Evolutionary conservation across 2,113 vertebrate species (phyloP).

Genomic region (Nothobranchius kuhntae): DNA sequence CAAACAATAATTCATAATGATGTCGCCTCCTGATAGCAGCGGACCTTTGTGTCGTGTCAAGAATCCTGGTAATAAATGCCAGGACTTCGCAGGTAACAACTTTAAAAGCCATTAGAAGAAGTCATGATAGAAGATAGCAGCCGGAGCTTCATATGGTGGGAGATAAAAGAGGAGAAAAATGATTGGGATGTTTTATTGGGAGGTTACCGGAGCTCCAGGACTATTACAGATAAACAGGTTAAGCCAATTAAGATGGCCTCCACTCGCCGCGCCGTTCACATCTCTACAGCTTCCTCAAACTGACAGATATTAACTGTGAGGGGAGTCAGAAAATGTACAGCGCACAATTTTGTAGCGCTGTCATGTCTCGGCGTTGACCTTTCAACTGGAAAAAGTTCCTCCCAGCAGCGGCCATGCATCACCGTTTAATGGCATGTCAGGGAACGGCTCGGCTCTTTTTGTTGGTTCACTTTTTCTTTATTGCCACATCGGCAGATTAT

Average conservation of each 20-base stretch:
- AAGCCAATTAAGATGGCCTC: constrained; percentile 56
- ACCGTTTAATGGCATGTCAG: constrained; percentile 75
- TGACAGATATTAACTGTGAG: constrained; percentile 37
- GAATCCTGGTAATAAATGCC: constrained; percentile 98
- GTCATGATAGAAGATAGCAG: constrained; percentile 65
- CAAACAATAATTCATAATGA: constrained; percentile 99
- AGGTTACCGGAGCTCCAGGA: constrained; percentile 86
- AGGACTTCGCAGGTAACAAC: constrained; percentile 95
- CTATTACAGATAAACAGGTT: constrained; percentile 83
- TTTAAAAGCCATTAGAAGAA: constrained; percentile 96
- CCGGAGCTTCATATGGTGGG: constrained; percentile 81
- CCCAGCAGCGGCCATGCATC: constrained; percentile 71
- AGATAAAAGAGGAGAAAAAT: constrained; percentile 63
- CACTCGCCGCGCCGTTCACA: background rate
- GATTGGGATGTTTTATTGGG: constrained; percentile 83
- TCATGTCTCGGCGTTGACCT: constrained; percentile 72
- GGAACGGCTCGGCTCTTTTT: constrained; percentile 20
- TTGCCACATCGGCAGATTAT: constrained; percentile 79
- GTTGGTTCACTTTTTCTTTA: constrained; percentile 72
- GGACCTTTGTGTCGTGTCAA: constrained; percentile 87
- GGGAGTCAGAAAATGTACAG: constrained; percentile 30
- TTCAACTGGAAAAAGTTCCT: constrained; percentile 66
- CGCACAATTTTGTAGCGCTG: constrained; percentile 42
- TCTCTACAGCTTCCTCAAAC: constrained; percentile 9
- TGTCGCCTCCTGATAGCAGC: constrained; percentile 93